A percentile compares a stretch with the other conserved stretches of the same genome.
phyloP scores from a whole-genome alignment of 2,113 vertebrate species.

The Trinectes maculatus region DNA sequence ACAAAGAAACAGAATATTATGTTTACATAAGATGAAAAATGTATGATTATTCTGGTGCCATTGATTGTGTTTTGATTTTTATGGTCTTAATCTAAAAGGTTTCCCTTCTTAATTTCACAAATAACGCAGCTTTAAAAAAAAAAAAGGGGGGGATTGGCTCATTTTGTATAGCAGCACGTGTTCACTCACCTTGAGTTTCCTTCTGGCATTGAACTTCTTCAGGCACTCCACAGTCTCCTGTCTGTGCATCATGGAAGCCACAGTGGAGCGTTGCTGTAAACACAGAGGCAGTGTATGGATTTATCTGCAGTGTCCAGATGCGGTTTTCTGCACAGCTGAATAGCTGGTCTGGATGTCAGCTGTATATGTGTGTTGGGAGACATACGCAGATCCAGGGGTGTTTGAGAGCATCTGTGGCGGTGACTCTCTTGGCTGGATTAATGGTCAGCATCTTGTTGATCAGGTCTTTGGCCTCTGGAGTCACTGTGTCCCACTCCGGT shows the following conservation, averaged over 20 bases:
- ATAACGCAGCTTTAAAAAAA: neutral
- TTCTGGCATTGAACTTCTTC: conserved; percentile 97
- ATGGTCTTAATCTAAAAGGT: neutral
- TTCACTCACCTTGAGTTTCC: conserved; percentile 91
- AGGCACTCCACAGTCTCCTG: conserved; percentile 98
- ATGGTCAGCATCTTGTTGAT: conserved; percentile 99
- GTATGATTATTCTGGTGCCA: neutral
- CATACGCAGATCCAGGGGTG: conserved; percentile 98
- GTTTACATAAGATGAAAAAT: neutral
- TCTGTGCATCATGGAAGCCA: conserved; percentile 99
- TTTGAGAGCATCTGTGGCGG: conserved; percentile 92
- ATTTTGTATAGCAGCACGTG: no score
- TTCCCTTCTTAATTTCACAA: neutral
- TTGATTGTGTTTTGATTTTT: neutral
- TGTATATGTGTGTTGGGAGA: conserved; percentile 15
- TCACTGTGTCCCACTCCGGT: conserved; percentile 98
- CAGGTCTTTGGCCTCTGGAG: conserved; percentile 97
- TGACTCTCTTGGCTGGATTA: conserved; percentile 94
- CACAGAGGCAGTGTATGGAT: conserved; percentile 16
- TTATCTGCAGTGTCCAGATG: neutral
- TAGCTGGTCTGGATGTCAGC: neutral
- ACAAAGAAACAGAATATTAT: neutral
- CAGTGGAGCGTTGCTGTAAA: conserved; percentile 95
- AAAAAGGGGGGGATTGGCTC: neutral
- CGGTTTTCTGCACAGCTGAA: no score